These are phyloP conservation scores for Ctena decussata DNA, from an alignment of 2,888 invertebrate species.

Conservation along the genomic window DNA sequence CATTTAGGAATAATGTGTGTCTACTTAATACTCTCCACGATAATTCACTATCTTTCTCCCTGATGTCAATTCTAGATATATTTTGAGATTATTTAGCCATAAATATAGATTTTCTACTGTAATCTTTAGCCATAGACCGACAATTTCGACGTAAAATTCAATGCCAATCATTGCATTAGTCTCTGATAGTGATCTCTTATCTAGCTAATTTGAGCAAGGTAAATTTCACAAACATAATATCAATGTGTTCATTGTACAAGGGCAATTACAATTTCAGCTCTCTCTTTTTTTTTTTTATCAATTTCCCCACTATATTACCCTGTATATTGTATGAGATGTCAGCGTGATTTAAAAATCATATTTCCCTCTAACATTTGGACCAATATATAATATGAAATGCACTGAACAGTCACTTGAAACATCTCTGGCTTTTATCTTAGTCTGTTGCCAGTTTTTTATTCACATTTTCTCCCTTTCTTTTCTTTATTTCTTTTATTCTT, in stretches of 20 bases:
- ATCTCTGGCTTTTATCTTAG: no score
- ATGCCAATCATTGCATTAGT: slow-evolving; percentile 39
- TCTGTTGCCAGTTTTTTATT: no score
- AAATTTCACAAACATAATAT: slow-evolving; percentile 68
- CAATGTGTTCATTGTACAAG: slow-evolving; percentile 33
- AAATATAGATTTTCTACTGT: slow-evolving; percentile 51
- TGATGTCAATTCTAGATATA: slow-evolving; percentile 10
- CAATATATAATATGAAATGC: no score
- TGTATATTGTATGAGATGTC: no score
- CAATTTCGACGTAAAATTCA: slow-evolving; percentile 52
- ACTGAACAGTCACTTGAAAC: no score
- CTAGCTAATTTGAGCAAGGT: slow-evolving; percentile 63
- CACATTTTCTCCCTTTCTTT: no score
- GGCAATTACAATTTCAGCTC: background rate
- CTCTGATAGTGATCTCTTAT: slow-evolving; percentile 60
- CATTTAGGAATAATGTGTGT: slow-evolving; percentile 25
- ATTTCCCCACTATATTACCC: background rate
- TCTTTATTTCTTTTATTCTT: no score
- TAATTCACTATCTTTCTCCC: background rate
- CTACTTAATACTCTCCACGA: slow-evolving; percentile 6
- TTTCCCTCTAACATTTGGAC: no score
- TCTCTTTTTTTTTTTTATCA: background rate
- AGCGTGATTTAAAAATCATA: no score
- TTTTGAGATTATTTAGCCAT: slow-evolving; percentile 8
- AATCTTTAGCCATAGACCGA: slow-evolving; percentile 51